Percentiles rank a stretch among this genome's conserved stretches.
Evolutionary conservation across 2,888 invertebrate genomes (phyloP).

Genomic region (Tetanocera ferruginea): DNA sequence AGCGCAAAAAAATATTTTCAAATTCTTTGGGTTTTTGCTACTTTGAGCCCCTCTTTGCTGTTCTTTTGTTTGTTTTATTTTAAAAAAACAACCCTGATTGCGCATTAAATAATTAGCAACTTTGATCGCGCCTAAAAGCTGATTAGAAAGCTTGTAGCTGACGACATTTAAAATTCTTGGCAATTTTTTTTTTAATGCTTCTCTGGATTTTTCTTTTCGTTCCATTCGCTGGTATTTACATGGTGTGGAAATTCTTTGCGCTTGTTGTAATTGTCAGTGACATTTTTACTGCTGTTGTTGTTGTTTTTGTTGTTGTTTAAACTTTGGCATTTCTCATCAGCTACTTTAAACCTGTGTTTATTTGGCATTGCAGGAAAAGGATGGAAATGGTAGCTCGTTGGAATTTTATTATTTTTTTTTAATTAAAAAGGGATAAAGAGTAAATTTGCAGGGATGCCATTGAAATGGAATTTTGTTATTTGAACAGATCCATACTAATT

Average conservation of each 20-base stretch:
- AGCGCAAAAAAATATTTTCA: not conserved
- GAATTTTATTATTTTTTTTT: too few species aligned
- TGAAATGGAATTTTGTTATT: too few species aligned
- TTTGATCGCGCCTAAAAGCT: slow-evolving; percentile 35
- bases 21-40: not conserved
- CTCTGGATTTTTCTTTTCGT: not conserved
- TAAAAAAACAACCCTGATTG: slow-evolving; percentile 2
- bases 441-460: too few species aligned
- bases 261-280: slow-evolving; percentile 9
- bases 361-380: too few species aligned
- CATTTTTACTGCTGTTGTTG: not conserved
- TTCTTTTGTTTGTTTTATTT: not conserved
- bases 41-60: not conserved
- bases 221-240: slow-evolving; percentile 11
- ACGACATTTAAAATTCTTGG: slow-evolving; percentile 20
- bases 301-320: slow-evolving; percentile 21
- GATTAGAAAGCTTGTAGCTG: slow-evolving; percentile 31
- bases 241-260: slow-evolving; percentile 12
- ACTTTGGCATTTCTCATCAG: not conserved
- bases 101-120: slow-evolving; percentile 30
- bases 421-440: too few species aligned
- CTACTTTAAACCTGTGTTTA: not conserved
- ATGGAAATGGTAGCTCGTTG: too few species aligned
- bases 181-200: not conserved
- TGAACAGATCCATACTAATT: too few species aligned